Evolutionary conservation across 1,140 invertebrate species (phyloP), one percentile per base, ranked within the genome.

Genomic region (Magallana gigas): DNA sequence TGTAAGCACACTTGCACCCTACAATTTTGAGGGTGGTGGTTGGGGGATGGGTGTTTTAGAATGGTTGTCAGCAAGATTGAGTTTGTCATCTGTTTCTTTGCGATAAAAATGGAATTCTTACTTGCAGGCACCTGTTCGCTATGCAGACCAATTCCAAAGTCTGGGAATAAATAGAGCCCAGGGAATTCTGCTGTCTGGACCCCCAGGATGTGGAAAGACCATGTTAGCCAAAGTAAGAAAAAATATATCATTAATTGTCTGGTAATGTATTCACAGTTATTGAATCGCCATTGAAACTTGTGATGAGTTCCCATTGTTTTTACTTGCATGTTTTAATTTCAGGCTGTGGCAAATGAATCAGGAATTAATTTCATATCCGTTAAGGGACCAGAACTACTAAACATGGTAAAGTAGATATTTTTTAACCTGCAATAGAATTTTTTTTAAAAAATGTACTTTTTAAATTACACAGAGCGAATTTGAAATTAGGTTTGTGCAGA

Each of bases 321-420:
- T 48, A 48, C 2, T 48, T 48, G 5, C 36, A 48, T 48, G 36
- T 48, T 48, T 48, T 48, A 5, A 82, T 95, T 88, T 91, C 93
- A 96, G 93, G 98, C 98, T 57, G 96, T 99, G 84, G 98, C 98
- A 7, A 99, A 99, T 95, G 98, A 99, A 95, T 97, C 98, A 84
- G 98, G 98, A 64, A 97, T 99, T 12, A 99, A 99, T 95, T 99
- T 99, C 91, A 98, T 99, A 90, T 98, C 98, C 16, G 98, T 99
- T 12, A 99, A 99, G 95, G 99, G 98, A 14, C 98, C 98, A 11
- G 98, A 99, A 95, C 95, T 99, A 48, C 95, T 99, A 36, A 99
- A 98, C 92, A 99, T 99, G 98, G 97, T 97, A 88, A 86, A 90
- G n/a, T 83, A 5, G 9, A 56, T 81, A 23, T 56, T 48, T 81